These are phyloP conservation scores for Trichacis sp. DNA, from an alignment of 2,888 invertebrate genomes.

Conservation along the genomic window DNA sequence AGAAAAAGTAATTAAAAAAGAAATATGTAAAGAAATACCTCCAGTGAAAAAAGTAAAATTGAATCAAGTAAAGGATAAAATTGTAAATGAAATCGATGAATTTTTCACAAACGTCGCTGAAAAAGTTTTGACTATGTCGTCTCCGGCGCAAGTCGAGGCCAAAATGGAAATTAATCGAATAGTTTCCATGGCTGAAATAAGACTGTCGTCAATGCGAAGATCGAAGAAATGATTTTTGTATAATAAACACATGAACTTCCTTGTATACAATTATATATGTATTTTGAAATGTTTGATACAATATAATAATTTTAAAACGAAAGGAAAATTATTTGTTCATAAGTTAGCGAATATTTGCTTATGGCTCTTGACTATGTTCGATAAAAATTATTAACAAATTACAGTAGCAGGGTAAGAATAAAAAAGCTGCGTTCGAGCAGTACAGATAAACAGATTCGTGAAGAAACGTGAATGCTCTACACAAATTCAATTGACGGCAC, in stretches of 20 bases:
- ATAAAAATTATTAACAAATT: too few relatives aligned
- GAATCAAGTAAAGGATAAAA: too few relatives aligned
- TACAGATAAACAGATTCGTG: too few relatives aligned
- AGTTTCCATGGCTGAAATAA: slow-evolving; percentile 60
- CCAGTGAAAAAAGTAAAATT: not conserved
- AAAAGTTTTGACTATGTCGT: slow-evolving; percentile 57
- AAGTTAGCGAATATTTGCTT: too few relatives aligned
- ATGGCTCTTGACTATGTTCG: too few relatives aligned
- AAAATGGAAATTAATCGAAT: slow-evolving; percentile 64
- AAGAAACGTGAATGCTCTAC: too few relatives aligned
- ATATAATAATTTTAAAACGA: not conserved
- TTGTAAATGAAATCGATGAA: too few relatives aligned
- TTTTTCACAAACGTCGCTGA: slow-evolving; percentile 65
- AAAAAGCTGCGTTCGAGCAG: too few relatives aligned
- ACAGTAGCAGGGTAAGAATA: too few relatives aligned
- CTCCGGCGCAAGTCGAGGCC: slow-evolving; percentile 59
- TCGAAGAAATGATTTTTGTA: too few relatives aligned
- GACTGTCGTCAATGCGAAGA: slow-evolving; percentile 37
- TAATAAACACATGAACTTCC: not conserved
- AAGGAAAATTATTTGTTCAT: too few relatives aligned
- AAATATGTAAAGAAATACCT: not conserved
- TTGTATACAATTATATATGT: not conserved
- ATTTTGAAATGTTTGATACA: not conserved
- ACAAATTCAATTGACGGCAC: too few relatives aligned
- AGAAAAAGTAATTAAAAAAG: not conserved